phyloP scores from a whole-genome alignment of 1,140 invertebrate genomes.

The Bombus soroeensis region DNA sequence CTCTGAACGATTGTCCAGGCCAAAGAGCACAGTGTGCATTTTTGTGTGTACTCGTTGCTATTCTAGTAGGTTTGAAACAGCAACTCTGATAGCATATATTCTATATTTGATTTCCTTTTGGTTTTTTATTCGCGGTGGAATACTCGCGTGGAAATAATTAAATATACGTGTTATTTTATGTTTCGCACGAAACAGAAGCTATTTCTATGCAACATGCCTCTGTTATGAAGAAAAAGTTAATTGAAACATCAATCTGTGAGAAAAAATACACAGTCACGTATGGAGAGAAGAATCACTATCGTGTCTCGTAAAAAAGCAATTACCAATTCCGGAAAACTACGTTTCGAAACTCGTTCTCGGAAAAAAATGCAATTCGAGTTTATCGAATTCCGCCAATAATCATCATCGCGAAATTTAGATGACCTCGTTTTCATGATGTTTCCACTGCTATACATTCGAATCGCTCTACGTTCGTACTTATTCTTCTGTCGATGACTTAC shows the following conservation, averaged over 20 bases:
- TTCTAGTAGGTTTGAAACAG: background rate
- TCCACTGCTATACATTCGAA: background rate
- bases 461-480: background rate
- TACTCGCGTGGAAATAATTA: too few relatives aligned
- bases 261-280: too few relatives aligned
- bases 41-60: background rate
- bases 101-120: background rate
- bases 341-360: too few relatives aligned
- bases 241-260: too few relatives aligned
- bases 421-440: slow-evolving; percentile 34
- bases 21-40: background rate
- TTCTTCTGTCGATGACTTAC: background rate
- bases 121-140: too few relatives aligned
- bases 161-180: too few relatives aligned
- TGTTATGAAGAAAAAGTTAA: too few relatives aligned
- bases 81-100: background rate
- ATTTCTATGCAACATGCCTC: too few relatives aligned
- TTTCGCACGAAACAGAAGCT: too few relatives aligned
- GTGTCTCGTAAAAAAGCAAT: too few relatives aligned
- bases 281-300: too few relatives aligned
- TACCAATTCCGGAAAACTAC: too few relatives aligned
- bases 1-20: background rate
- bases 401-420: slow-evolving; percentile 14
- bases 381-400: background rate
- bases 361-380: background rate